phyloP scores from a whole-genome alignment of 2,797 vertebrate species.

The Microcaecilia unicolor region DNA sequence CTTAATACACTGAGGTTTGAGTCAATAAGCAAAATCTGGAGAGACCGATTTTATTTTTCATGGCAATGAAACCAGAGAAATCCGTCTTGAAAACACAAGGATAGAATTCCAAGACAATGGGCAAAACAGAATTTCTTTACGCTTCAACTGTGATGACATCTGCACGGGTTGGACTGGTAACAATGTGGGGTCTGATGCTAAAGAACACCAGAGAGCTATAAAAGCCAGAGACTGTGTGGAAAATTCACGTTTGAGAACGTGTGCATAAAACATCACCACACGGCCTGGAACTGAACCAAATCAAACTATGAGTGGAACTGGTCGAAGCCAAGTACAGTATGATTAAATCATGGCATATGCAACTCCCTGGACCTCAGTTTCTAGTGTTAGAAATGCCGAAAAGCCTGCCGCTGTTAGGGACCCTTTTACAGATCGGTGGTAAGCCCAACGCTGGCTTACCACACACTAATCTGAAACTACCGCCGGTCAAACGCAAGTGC shows the following conservation, averaged over 20 bases:
- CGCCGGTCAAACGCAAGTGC: too few relatives aligned
- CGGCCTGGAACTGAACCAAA: constrained; percentile 5
- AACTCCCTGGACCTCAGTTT: background rate
- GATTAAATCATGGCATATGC: accelerated
- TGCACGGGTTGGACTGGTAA: background rate
- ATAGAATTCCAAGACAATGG: background rate
- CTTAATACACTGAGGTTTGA: accelerated
- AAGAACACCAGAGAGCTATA: constrained; percentile 53
- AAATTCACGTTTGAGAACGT: too few relatives aligned
- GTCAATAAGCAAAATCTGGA: accelerated
- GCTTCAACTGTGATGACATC: background rate
- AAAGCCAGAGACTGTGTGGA: constrained; percentile 26
- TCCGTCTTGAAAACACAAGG: background rate
- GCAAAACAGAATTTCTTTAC: background rate
- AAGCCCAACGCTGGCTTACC: too few relatives aligned
- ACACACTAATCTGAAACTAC: too few relatives aligned
- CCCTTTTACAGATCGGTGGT: too few relatives aligned
- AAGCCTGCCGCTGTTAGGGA: too few relatives aligned
- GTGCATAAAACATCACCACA: background rate
- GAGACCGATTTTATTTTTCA: accelerated
- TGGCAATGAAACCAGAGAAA: background rate
- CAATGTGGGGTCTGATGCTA: accelerated
- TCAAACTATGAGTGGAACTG: background rate
- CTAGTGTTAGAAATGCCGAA: too few relatives aligned
- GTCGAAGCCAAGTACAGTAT: background rate